Percentiles rank a stretch among this genome's conserved stretches.
These are phyloP conservation scores for Danionella dracula DNA, from an alignment of 2,797 vertebrate genomes.

Conservation along the genomic window DNA sequence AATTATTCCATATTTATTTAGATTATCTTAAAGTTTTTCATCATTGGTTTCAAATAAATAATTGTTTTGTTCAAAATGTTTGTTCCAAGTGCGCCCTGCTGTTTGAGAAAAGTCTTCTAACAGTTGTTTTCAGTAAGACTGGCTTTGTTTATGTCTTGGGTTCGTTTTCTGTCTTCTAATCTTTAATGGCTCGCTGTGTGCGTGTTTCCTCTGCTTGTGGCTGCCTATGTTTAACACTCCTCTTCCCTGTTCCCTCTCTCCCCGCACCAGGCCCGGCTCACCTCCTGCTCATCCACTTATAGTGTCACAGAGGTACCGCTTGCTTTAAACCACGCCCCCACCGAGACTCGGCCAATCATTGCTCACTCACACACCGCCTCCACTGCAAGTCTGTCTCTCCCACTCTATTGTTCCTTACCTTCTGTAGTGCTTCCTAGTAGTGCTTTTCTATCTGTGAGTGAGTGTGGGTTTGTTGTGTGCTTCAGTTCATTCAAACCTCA, in stretches of 20 bases:
- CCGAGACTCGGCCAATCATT: constrained; percentile 12
- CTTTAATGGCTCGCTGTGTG: too few species aligned
- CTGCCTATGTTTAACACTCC: constrained; percentile 71
- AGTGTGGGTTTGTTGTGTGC: constrained; percentile 2
- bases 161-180: too few species aligned
- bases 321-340: constrained; percentile 17
- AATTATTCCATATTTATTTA: too few species aligned
- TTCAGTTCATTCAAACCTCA: neutral
- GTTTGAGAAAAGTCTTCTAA: neutral
- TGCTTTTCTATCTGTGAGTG: neutral
- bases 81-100: too few species aligned
- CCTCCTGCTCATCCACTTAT: constrained; percentile 89
- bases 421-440: neutral
- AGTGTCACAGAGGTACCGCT: constrained; percentile 85
- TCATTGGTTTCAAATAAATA: too few species aligned
- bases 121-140: neutral
- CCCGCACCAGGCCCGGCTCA: constrained; percentile 85
- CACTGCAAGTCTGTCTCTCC: neutral
- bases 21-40: too few species aligned
- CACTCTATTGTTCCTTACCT: neutral
- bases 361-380: neutral
- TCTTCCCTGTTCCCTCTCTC: constrained; percentile 61
- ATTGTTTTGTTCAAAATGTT: too few species aligned
- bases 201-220: neutral
- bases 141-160: neutral